Evolutionary conservation across 2,888 invertebrate species (phyloP).

Genomic region (Scaptodrosophila latifasciaeformis): DNA sequence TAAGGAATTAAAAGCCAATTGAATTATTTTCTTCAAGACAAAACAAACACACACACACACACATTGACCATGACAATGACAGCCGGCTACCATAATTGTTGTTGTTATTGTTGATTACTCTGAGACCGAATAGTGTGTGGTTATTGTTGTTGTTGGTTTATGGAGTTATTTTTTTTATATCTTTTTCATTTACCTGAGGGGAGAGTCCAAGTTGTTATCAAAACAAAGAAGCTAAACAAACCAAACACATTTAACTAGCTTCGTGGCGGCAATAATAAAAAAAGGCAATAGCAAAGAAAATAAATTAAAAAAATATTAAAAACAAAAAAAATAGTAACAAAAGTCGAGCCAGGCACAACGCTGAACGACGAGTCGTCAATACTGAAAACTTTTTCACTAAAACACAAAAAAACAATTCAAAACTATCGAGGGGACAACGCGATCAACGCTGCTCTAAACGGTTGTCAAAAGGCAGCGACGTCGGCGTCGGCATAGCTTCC

Average conservation of each 20-base stretch:
- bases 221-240: neutral
- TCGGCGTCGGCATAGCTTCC: conserved; percentile 18
- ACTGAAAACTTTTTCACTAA: conserved; percentile 44
- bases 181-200: neutral
- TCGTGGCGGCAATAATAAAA: neutral
- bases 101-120: too few species aligned
- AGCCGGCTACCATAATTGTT: too few species aligned
- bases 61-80: too few species aligned
- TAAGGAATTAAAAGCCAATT: conserved; percentile 5
- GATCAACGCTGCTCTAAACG: conserved; percentile 5
- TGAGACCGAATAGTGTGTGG: too few species aligned
- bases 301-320: conserved; percentile 7
- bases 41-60: too few species aligned
- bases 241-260: too few species aligned
- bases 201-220: neutral
- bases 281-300: conserved; percentile 13
- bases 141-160: too few species aligned
- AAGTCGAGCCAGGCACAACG: conserved; percentile 40
- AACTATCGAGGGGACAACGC: conserved; percentile 6
- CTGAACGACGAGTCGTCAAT: conserved; percentile 42
- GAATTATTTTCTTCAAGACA: conserved; percentile 7
- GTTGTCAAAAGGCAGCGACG: conserved; percentile 33
- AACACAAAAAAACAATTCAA: conserved; percentile 5
- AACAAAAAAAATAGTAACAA: conserved; percentile 6
- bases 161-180: too few species aligned